A percentile compares a stretch with the other conserved stretches of the same genome.
Evolutionary conservation across 2,888 invertebrate genomes (phyloP).

Genomic region (Oxystoma pomonae): DNA sequence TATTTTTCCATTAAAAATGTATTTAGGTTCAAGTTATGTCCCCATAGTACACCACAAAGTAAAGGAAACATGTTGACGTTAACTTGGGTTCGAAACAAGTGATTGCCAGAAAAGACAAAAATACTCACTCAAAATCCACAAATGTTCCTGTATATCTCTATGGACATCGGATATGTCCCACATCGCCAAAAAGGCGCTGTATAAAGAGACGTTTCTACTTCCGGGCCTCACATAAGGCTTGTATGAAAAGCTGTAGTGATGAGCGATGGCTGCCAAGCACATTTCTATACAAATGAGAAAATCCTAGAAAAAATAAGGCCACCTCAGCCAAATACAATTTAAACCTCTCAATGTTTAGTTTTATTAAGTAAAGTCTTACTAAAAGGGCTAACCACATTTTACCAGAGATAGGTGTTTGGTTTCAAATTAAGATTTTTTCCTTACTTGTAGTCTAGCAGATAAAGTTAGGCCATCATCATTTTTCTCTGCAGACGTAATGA

Average conservation of each 20-base stretch:
- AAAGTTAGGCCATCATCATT: constrained; percentile 23
- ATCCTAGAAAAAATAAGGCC: constrained; percentile 64
- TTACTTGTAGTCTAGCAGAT: constrained; percentile 62
- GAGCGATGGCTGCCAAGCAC: constrained; percentile 93
- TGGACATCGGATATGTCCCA: constrained; percentile 96
- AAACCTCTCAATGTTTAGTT: too few relatives aligned
- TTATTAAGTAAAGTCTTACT: too few relatives aligned
- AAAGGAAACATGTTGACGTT: too few relatives aligned
- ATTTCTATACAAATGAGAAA: constrained; percentile 97
- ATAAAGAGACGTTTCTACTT: constrained; percentile 51
- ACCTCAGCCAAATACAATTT: too few relatives aligned
- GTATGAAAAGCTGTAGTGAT: constrained; percentile 95
- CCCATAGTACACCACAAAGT: too few relatives aligned
- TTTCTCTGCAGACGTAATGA: constrained; percentile 20
- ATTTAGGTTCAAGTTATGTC: too few relatives aligned
- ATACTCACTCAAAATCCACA: constrained; percentile 83
- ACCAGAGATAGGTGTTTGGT: too few relatives aligned
- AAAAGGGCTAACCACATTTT: too few relatives aligned
- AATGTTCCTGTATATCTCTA: constrained; percentile 87
- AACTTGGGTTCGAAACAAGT: too few relatives aligned
- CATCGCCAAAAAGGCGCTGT: constrained; percentile 84
- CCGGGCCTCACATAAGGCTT: constrained; percentile 67
- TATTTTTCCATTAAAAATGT: too few relatives aligned
- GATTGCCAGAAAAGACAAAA: too few relatives aligned
- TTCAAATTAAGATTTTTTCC: too few relatives aligned